A percentile compares a stretch with the other conserved stretches of the same genome.
phyloP scores from a whole-genome alignment of 2,797 vertebrate species.

The Notoglanidium macrostoma region DNA sequence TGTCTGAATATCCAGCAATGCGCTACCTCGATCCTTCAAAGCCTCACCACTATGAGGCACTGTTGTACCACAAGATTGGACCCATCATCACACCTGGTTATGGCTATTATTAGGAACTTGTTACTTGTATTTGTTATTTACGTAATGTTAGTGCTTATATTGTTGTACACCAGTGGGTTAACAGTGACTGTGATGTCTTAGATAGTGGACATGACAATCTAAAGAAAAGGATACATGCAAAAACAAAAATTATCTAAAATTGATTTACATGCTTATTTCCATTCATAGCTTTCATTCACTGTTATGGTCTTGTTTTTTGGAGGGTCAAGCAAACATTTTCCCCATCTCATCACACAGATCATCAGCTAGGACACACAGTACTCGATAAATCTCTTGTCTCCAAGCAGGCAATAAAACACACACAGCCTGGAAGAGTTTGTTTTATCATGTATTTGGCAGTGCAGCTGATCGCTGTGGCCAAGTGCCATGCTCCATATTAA shows the following conservation, averaged over 20 bases:
- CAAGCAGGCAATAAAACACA: conserved; percentile 50
- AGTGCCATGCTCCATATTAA: conserved; percentile 67
- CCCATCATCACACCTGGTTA: background rate
- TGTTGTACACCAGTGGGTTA: background rate
- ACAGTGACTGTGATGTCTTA: background rate
- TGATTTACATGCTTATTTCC: background rate
- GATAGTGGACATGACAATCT: background rate
- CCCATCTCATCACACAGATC: conserved; percentile 5
- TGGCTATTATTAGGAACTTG: background rate
- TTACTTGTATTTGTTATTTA: background rate
- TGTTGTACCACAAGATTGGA: conserved; percentile 39
- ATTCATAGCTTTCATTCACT: background rate
- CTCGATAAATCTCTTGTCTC: conserved; percentile 24
- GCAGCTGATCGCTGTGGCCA: conserved; percentile 59
- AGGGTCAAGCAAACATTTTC: background rate
- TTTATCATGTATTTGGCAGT: conserved; percentile 70
- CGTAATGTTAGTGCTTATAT: background rate
- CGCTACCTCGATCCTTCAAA: conserved; percentile 16
- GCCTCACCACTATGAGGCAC: conserved; percentile 53
- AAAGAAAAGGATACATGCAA: background rate
- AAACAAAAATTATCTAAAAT: background rate
- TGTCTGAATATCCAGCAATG: conserved; percentile 4
- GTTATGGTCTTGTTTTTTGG: background rate
- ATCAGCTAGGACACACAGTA: conserved; percentile 40
- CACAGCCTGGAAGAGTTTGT: conserved; percentile 58